Percentiles rank a stretch among this genome's conserved stretches.
phyloP scores from a whole-genome alignment of 92 coral and sea anemone genomes.

The Parazoanthus swiftii region DNA sequence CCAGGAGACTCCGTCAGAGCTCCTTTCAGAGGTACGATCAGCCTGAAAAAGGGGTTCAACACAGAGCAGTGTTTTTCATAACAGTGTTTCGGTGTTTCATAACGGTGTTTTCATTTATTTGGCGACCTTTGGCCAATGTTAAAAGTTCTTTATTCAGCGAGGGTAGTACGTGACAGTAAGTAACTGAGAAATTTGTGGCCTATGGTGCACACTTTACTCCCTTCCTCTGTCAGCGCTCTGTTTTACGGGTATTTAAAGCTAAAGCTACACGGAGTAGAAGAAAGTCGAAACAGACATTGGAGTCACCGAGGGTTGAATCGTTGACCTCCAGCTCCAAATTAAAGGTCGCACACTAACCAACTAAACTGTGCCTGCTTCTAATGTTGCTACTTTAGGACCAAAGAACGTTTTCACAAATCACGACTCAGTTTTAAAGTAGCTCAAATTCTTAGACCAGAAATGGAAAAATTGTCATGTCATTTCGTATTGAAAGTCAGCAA shows the following conservation, averaged over 20 bases:
- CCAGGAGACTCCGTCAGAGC: constrained; percentile 91
- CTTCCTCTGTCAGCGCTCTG: too few relatives aligned
- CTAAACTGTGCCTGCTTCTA: neutral
- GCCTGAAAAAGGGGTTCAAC: neutral
- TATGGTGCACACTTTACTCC: too few relatives aligned
- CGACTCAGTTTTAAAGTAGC: neutral
- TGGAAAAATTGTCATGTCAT: neutral
- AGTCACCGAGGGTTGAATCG: too few relatives aligned
- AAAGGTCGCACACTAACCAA: too few relatives aligned
- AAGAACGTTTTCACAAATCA: neutral
- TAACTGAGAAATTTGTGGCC: too few relatives aligned
- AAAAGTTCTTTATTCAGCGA: too few relatives aligned
- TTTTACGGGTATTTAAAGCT: too few relatives aligned
- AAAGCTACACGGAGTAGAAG: too few relatives aligned
- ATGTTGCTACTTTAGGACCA: neutral
- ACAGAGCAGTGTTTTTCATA: neutral
- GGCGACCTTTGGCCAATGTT: neutral
- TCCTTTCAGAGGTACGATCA: constrained; percentile 80
- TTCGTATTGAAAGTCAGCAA: too few relatives aligned
- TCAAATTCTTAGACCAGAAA: neutral
- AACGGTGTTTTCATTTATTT: too few relatives aligned
- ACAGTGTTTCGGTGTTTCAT: neutral
- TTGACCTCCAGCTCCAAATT: neutral
- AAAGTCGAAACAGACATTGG: too few relatives aligned
- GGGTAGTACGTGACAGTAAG: too few relatives aligned